Percentiles rank a stretch among this genome's conserved stretches.
Evolutionary conservation across 2,113 vertebrate species (phyloP).

Genomic region (Steatornis caripensis): DNA sequence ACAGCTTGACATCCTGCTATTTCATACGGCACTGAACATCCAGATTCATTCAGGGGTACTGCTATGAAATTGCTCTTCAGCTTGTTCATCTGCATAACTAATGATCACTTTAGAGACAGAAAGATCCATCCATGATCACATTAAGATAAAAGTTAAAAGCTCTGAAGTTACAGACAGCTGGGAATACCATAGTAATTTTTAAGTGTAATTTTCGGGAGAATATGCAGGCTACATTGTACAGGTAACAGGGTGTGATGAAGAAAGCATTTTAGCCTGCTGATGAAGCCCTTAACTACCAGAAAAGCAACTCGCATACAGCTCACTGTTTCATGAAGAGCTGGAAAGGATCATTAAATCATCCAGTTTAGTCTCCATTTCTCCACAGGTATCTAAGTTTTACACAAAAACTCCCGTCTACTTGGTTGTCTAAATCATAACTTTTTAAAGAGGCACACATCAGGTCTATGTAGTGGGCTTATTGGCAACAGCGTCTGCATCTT

Average conservation of each 20-base stretch:
- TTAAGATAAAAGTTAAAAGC: not conserved
- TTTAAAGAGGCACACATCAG: not conserved
- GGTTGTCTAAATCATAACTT: not conserved
- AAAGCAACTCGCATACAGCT: not conserved
- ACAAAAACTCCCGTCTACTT: not conserved
- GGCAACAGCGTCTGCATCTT: not conserved
- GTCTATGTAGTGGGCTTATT: not conserved
- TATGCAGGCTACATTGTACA: not conserved
- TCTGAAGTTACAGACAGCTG: not conserved
- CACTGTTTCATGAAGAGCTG: not conserved
- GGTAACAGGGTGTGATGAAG: not conserved
- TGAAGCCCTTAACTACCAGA: not conserved
- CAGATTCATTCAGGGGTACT: not conserved
- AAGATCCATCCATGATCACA: not conserved
- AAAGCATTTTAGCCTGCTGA: not conserved
- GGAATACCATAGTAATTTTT: not conserved
- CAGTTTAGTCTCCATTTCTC: not conserved
- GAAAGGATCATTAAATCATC: not conserved
- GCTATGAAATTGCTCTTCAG: not conserved
- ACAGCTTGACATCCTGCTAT: not conserved
- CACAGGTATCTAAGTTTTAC: not conserved
- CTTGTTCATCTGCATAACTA: conserved; percentile 34
- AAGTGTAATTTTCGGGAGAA: not conserved
- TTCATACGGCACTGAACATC: not conserved
- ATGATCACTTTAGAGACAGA: not conserved